Percentiles rank a stretch among this genome's conserved stretches.
phyloP scores from a whole-genome alignment of 2,113 vertebrate species.

The Paedocypris sp. region DNA sequence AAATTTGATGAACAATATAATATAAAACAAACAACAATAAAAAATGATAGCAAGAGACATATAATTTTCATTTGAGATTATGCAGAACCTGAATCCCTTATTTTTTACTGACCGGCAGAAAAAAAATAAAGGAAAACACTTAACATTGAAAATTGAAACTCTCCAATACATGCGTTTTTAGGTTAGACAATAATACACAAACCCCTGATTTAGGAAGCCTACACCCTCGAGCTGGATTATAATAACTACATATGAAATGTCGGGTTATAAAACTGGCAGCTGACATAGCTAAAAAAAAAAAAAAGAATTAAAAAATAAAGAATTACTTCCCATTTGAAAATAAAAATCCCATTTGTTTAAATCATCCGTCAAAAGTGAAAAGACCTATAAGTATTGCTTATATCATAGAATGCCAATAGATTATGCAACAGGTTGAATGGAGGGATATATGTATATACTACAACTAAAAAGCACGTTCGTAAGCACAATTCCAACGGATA shows the following conservation, averaged over 20 bases:
- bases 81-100: slow-evolving; percentile 82
- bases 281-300: not conserved
- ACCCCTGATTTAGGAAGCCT: slow-evolving; percentile 42
- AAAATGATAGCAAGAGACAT: slow-evolving; percentile 50
- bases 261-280: slow-evolving; percentile 19
- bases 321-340: too few relatives aligned
- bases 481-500: slow-evolving; percentile 28
- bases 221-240: slow-evolving; percentile 14
- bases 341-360: slow-evolving; percentile 10
- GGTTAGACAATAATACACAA: slow-evolving; percentile 46
- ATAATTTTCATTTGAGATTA: slow-evolving; percentile 87
- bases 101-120: slow-evolving; percentile 94
- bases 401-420: slow-evolving; percentile 34
- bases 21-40: slow-evolving; percentile 61
- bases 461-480: slow-evolving; percentile 12
- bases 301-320: too few relatives aligned
- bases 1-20: slow-evolving; percentile 88
- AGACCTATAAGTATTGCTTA: slow-evolving; percentile 22
- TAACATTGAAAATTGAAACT: slow-evolving; percentile 45
- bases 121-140: slow-evolving; percentile 73
- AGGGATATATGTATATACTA: slow-evolving; percentile 1
- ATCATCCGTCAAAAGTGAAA: slow-evolving; percentile 32
- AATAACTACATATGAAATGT: slow-evolving; percentile 24
- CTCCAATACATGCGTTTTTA: slow-evolving; percentile 44
- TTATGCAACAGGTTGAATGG: slow-evolving; percentile 33